Conservation (phyloP, 2,888 invertebrate species). For the Piscicola geometra region DNA sequence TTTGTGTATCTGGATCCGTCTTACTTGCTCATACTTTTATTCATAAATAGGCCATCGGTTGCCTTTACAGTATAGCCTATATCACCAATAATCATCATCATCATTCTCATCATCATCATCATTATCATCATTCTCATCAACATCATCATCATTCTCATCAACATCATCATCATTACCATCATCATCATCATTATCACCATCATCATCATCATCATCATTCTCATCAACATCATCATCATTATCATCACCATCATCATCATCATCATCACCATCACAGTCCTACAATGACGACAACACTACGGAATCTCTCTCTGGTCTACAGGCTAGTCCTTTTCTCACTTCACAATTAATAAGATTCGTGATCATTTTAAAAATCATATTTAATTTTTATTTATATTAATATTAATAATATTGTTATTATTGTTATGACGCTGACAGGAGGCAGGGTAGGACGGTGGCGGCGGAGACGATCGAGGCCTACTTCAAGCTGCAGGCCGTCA, state of each 20-base stretch:
- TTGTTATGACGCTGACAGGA: conserved; percentile 81
- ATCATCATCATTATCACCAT: conserved; percentile 17
- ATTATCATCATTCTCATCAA: conserved; percentile 12
- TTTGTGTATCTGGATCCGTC: no score
- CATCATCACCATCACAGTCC: conserved; percentile 47
- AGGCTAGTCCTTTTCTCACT: background rate
- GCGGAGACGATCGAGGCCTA: conserved; percentile 98
- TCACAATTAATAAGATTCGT: no score
- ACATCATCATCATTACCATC: conserved; percentile 19
- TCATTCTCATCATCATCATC: conserved; percentile 17
- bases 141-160: conserved; percentile 21
- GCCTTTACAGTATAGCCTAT: background rate
- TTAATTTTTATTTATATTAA: no score
- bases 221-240: conserved; percentile 21
- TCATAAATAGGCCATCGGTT: background rate
- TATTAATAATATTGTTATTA: no score
- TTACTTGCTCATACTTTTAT: no score
- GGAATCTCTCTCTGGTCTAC: conserved; percentile 67
- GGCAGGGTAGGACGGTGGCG: conserved; percentile 98
- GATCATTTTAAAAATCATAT: no score
- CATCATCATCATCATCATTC: conserved; percentile 19
- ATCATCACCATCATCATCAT: conserved; percentile 13
- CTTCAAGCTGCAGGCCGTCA: conserved; percentile 64
- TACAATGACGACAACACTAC: conserved; percentile 76
- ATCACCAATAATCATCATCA: background rate